Evolutionary conservation across 1,140 invertebrate species (phyloP).

Genomic region (Ceratosolen fusciceps): DNA sequence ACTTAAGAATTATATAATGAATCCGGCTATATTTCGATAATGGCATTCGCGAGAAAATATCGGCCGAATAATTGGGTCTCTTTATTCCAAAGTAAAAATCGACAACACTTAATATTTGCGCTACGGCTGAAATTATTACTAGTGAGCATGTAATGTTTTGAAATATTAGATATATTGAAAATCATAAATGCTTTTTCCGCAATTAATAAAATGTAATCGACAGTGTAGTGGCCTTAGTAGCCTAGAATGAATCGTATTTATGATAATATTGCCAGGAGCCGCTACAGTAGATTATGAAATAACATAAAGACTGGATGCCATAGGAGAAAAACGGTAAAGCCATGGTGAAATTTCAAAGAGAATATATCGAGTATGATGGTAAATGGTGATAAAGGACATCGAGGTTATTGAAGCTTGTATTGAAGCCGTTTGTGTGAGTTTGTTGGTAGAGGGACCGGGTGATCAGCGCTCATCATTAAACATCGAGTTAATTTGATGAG

Average conservation of each 20-base stretch:
- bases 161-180: neutral
- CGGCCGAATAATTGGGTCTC: neutral
- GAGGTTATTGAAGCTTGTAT: neutral
- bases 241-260: neutral
- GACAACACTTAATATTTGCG: neutral
- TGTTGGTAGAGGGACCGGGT: slow-evolving; percentile 21
- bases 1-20: neutral
- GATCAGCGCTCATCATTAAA: slow-evolving; percentile 36
- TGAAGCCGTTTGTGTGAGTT: slow-evolving; percentile 19
- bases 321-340: neutral
- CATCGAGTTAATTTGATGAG: slow-evolving; percentile 24
- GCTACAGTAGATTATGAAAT: neutral
- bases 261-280: neutral
- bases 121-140: neutral
- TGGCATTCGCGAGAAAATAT: neutral
- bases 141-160: neutral
- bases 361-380: neutral
- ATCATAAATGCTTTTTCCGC: neutral
- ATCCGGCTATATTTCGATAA: neutral
- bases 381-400: neutral
- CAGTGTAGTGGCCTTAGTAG: neutral
- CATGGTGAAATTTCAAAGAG: neutral
- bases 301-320: neutral
- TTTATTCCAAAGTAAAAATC: neutral
- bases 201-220: neutral